Evolutionary conservation across 92 coral and sea anemone genomes (phyloP).

Genomic region (Epizoanthus fatuus): DNA sequence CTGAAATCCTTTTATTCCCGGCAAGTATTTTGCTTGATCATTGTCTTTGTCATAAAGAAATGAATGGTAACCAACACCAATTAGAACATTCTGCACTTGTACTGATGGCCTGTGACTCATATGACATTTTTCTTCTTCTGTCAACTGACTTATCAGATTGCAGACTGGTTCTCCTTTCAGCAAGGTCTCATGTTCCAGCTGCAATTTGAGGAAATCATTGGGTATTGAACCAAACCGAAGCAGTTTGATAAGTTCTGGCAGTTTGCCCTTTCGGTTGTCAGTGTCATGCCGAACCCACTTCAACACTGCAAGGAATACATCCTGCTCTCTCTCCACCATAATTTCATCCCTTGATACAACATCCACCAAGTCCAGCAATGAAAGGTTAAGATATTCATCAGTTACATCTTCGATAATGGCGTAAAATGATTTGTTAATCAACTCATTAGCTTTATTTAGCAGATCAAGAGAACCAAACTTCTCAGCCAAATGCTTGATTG

Average conservation of each 20-base stretch:
- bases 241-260: conserved; percentile 58
- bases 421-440: conserved; percentile 69
- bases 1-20: background rate
- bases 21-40: background rate
- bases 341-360: conserved; percentile 68
- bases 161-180: conserved; percentile 25
- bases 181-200: conserved; percentile 55
- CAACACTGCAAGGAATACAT: conserved; percentile 74
- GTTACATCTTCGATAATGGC: conserved; percentile 47
- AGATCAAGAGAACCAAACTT: conserved; percentile 72
- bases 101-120: conserved; percentile 66
- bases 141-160: conserved; percentile 17
- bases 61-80: conserved; percentile 56
- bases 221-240: conserved; percentile 55
- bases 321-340: conserved; percentile 70
- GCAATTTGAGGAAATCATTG: conserved; percentile 53
- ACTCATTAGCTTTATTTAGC: conserved; percentile 55
- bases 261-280: conserved; percentile 34
- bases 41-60: conserved; percentile 31
- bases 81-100: conserved; percentile 57
- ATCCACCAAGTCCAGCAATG: conserved; percentile 41
- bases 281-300: conserved; percentile 78
- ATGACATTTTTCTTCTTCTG: background rate
- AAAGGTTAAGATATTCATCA: conserved; percentile 75
- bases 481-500: conserved; percentile 66